Conservation (phyloP, 1,140 invertebrate species). For the Lepidostoma basale region DNA sequence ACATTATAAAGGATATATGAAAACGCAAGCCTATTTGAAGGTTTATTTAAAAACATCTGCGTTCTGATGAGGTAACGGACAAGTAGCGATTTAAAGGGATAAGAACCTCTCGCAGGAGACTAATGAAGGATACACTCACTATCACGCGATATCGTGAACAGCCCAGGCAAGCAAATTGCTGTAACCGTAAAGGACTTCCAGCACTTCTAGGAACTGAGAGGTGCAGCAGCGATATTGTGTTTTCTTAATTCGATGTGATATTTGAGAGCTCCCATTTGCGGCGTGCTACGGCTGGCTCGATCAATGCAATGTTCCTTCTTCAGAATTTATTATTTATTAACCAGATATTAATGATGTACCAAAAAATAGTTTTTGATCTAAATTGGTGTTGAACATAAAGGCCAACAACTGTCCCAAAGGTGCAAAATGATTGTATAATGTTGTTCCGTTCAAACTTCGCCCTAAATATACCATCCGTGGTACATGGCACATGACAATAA, state of each 20-base stretch:
- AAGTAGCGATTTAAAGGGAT: neutral
- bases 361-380: too few species aligned
- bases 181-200: neutral
- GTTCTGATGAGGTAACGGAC: neutral
- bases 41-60: neutral
- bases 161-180: slow-evolving; percentile 29
- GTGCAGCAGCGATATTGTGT: neutral
- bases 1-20: too few species aligned
- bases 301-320: too few species aligned
- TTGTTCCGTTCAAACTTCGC: too few species aligned
- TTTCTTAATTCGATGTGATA: slow-evolving; percentile 25
- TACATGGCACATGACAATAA: too few species aligned
- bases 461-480: too few species aligned
- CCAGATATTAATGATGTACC: too few species aligned
- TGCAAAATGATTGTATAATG: too few species aligned
- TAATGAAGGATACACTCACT: slow-evolving; percentile 36
- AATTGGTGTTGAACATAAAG: too few species aligned
- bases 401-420: too few species aligned
- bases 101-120: neutral
- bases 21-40: too few species aligned
- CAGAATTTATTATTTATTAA: too few species aligned
- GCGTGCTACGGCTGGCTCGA: neutral
- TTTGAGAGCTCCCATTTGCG: neutral
- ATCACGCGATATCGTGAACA: slow-evolving; percentile 37
- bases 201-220: slow-evolving; percentile 21